Evolutionary conservation across 2,797 vertebrate genomes (phyloP), one percentile per base, ranked within the genome.

Genomic region (Hyperoplus lanceolatus): DNA sequence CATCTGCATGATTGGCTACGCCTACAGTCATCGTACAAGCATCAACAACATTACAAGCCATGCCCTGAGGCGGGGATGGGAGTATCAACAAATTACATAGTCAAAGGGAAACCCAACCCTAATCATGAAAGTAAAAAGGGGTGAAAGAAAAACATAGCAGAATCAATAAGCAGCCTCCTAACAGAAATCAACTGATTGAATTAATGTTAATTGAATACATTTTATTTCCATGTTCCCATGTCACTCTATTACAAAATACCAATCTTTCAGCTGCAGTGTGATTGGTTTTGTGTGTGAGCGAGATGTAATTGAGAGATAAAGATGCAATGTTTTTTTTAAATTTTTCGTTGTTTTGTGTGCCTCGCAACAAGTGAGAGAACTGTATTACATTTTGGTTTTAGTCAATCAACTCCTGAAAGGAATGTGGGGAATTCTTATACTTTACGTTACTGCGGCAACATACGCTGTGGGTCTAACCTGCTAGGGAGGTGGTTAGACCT

Each of bases 131-230:
- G 77, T 67, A 1, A 58, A 14, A 71, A 58, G 5, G 39, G 29
- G 29, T 29, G 2, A 57, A 3, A 29, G 53, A 61, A 67, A 43
- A 54, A 4, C n/a, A 77, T 1, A 74, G 73, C 39, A 63, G 73
- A 79, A 89, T 91, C 81, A 57, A 85, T 90, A 78, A 62, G 16
- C 78, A 66, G 18, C 58, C 51, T 83, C 72, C 61, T 79, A 38
- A 61, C 51, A 82, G 65, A 76, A 84, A 84, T 78, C 69, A 55
- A 54, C 65, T 70, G 63, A 92, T 84, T 83, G 16, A 89, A 92
- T 94, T 92, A 92, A 11, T 18, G 63, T 70, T 81, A 73, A 90
- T 75, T 55, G 39, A 88, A 88, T 80, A 78, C 80, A 91, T 84
- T 70, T 48, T 18, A 87, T 90, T 91, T 90, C 79, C 57, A 84